Percentiles rank a stretch among this genome's conserved stretches.
Evolutionary conservation across 2,888 invertebrate species (phyloP).

Genomic region (Callimorpha dominula): DNA sequence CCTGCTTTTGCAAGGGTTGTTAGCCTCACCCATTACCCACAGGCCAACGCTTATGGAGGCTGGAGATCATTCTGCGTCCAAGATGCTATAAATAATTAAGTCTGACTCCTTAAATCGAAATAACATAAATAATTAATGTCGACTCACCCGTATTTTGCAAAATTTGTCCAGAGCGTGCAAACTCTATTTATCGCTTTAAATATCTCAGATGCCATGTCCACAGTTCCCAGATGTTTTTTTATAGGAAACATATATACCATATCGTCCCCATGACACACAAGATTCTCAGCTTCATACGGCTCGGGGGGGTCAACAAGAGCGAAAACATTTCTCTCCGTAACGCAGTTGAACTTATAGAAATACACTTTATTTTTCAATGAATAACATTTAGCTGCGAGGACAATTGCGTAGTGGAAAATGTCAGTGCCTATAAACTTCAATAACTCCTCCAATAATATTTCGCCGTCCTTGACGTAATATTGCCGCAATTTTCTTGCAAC

Average conservation of each 20-base stretch:
- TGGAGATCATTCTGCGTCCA: too few relatives aligned
- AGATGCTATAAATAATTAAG: too few relatives aligned
- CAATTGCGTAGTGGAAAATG: slow-evolving; percentile 55
- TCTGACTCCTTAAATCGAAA: not conserved
- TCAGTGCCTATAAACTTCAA: slow-evolving; percentile 52
- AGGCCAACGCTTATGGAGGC: too few relatives aligned
- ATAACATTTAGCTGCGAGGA: slow-evolving; percentile 55
- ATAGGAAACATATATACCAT: slow-evolving; percentile 63
- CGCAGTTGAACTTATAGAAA: slow-evolving; percentile 67
- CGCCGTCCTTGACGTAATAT: slow-evolving; percentile 59
- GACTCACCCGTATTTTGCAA: slow-evolving; percentile 75
- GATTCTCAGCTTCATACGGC: slow-evolving; percentile 37
- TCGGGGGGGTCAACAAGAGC: slow-evolving; percentile 45
- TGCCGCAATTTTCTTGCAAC: slow-evolving; percentile 59
- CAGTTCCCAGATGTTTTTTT: slow-evolving; percentile 43
- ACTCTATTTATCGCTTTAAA: slow-evolving; percentile 63
- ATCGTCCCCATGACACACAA: slow-evolving; percentile 65
- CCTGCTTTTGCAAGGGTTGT: too few relatives aligned
- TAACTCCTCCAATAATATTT: slow-evolving; percentile 52
- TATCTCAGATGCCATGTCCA: slow-evolving; percentile 52
- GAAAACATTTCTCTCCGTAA: slow-evolving; percentile 64
- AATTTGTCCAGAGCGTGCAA: slow-evolving; percentile 73
- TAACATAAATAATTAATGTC: too few relatives aligned
- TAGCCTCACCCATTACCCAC: too few relatives aligned
- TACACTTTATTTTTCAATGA: slow-evolving; percentile 59